Evolutionary conservation across 1,140 invertebrate species (phyloP).

Genomic region (Bombus affinis): DNA sequence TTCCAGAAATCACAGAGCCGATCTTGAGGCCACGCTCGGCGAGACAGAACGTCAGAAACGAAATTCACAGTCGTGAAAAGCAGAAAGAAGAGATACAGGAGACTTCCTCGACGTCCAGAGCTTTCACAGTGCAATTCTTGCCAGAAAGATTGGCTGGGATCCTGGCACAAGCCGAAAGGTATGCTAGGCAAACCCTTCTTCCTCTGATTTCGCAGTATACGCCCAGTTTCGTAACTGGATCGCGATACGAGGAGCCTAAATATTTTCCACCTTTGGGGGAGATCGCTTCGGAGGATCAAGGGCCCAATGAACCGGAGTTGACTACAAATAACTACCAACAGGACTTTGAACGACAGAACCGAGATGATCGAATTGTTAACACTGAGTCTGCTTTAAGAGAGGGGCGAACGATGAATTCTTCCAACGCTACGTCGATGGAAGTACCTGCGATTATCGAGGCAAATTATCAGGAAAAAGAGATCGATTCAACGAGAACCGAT

Average conservation of each 20-base stretch:
- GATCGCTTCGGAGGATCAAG: neutral
- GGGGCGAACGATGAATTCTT: neutral
- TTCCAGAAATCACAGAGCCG: conserved; percentile 88
- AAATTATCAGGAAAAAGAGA: neutral
- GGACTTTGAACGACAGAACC: neutral
- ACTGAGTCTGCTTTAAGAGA: neutral
- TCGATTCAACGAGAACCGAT: neutral
- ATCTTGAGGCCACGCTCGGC: conserved; percentile 85
- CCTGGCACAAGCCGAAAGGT: conserved; percentile 90
- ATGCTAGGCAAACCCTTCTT: conserved; percentile 88
- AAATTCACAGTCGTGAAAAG: conserved; percentile 29
- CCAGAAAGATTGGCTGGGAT: conserved; percentile 89
- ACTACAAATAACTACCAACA: neutral
- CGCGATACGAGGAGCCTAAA: conserved; percentile 73
- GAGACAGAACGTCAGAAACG: conserved; percentile 69
- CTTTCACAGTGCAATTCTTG: conserved; percentile 89
- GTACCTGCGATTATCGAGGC: neutral
- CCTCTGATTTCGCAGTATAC: conserved; percentile 90
- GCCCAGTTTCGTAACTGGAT: conserved; percentile 82
- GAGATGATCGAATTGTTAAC: neutral
- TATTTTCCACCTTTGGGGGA: conserved; percentile 79
- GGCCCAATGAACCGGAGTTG: neutral
- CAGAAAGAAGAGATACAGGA: conserved; percentile 72
- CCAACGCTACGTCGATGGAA: neutral
- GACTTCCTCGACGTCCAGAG: conserved; percentile 71